Evolutionary conservation across 1,140 invertebrate genomes (phyloP).

Genomic region (Megalopta genalis): DNA sequence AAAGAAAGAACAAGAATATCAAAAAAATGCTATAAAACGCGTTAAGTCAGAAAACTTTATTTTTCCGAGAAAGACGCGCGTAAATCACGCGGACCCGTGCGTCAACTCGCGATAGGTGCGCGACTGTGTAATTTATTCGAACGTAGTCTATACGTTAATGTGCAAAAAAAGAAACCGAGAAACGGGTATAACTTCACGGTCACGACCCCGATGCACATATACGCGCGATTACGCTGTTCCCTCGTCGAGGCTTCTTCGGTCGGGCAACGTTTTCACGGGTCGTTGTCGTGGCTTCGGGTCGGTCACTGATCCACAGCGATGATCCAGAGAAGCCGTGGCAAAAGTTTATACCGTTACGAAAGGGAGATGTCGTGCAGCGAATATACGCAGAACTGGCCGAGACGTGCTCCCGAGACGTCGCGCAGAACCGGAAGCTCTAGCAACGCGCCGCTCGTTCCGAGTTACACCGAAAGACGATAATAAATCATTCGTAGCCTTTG

Average conservation of each 20-base stretch:
- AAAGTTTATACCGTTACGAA: conserved; percentile 59
- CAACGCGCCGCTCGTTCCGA: conserved; percentile 19
- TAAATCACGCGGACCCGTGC: no score
- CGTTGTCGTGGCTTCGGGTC: conserved; percentile 49
- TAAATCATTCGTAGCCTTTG: neutral
- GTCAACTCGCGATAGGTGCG: no score
- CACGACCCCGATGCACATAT: neutral
- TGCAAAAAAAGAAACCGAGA: neutral
- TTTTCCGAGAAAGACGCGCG: no score
- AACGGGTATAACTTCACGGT: conserved; percentile 14
- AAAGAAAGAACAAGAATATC: no score
- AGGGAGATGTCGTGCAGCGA: conserved; percentile 45
- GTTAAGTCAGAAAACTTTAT: no score
- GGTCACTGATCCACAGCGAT: conserved; percentile 57
- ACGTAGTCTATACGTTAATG: no score
- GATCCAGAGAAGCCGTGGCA: conserved; percentile 47
- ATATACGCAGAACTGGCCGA: conserved; percentile 34
- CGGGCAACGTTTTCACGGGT: conserved; percentile 43
- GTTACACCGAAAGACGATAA: conserved; percentile 5
- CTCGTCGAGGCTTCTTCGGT: neutral
- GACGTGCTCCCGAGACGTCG: conserved; percentile 35
- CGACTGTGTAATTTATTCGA: no score
- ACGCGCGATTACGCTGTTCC: neutral
- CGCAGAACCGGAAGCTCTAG: conserved; percentile 46
- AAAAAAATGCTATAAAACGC: no score